phyloP scores from a whole-genome alignment of 1,140 invertebrate species.

The Megalopta genalis region DNA sequence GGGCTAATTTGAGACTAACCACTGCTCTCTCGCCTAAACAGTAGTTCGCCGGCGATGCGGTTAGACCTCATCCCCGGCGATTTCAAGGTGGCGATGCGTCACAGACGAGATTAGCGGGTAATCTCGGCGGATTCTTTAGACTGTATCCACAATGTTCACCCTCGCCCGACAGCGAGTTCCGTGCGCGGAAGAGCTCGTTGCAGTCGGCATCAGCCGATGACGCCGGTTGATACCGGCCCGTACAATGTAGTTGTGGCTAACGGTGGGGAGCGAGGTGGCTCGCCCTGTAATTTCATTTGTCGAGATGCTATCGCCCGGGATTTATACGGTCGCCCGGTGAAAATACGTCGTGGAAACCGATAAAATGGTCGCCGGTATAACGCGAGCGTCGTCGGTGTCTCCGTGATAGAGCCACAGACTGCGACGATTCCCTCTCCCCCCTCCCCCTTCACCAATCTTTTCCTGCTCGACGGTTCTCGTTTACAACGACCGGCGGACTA shows the following conservation, averaged over 20 bases:
- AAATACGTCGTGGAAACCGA: constrained; percentile 61
- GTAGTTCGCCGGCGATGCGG: too few relatives aligned
- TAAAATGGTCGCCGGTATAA: constrained; percentile 44
- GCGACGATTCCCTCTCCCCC: neutral
- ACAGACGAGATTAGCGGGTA: neutral
- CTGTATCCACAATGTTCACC: neutral
- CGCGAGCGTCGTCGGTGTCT: constrained; percentile 6
- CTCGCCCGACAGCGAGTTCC: neutral
- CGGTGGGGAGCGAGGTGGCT: neutral
- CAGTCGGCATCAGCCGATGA: constrained; percentile 48
- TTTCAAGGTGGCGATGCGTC: neutral
- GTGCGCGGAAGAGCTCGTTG: neutral
- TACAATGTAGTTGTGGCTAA: constrained; percentile 48
- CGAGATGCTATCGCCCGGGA: constrained; percentile 62
- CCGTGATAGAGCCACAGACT: constrained; percentile 29
- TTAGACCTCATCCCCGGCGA: too few relatives aligned
- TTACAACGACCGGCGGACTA: constrained; percentile 13
- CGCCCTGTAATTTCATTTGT: constrained; percentile 67
- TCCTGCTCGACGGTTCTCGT: neutral
- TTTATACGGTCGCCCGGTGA: constrained; percentile 57
- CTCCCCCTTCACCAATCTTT: neutral
- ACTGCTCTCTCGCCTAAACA: too few relatives aligned
- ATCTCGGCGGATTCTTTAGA: neutral
- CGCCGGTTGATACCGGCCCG: constrained; percentile 41
- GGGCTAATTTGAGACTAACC: too few relatives aligned